Evolutionary conservation across 1,140 invertebrate genomes (phyloP), one percentile per base, ranked within the genome.

Genomic region (Steinernema khuongi): DNA sequence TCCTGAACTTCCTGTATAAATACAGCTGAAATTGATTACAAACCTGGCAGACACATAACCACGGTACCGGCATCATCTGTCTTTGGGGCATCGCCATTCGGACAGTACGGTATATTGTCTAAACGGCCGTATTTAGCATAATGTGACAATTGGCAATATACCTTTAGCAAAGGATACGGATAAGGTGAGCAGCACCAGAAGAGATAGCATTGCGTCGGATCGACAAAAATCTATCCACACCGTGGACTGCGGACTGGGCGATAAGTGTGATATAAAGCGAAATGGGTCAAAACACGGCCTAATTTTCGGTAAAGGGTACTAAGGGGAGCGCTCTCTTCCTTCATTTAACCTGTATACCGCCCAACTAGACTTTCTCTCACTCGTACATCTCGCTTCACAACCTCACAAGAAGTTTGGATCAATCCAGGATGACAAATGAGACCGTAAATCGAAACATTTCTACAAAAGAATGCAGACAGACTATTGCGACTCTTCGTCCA

Each of bases 1-100:
- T 31, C 76, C 76, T 77, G 22, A 68, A 77, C 29, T 26, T 19
- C 4, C 19, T 1, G 29, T 31, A 19, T 41, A n/a, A 0, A 31
- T 67, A 41, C 7, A 17, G 41, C 29, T 33, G 26, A 22, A 19
- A 29, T 26, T n/a, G 1, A 31, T 18, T 31, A 33, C 26, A 31
- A 29, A 77, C 76, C 74, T 68, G 76, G 76, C 29, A 77, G 32
- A 43, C 76, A 77, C 41, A 75, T 74, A 19, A 77, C 19, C 1
- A 50, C 43, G 11, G 17, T 69, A 30, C 77, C 66, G 1, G 70
- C 31, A n/a, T 11, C 18, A 43, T 77, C 72, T 36, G 31, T 7
- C 41, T 77, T 76, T 0, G 75, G 75, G 19, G 36, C 2, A 60
- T 70, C 60, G 7, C 72, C 70, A 68, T 77, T 77, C 0, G 74